A percentile compares a stretch with the other conserved stretches of the same genome.
These are phyloP conservation scores for Paracentrotus lividus DNA, from an alignment of 53 echinoderm and acorn worm genomes.

Conservation along the genomic window DNA sequence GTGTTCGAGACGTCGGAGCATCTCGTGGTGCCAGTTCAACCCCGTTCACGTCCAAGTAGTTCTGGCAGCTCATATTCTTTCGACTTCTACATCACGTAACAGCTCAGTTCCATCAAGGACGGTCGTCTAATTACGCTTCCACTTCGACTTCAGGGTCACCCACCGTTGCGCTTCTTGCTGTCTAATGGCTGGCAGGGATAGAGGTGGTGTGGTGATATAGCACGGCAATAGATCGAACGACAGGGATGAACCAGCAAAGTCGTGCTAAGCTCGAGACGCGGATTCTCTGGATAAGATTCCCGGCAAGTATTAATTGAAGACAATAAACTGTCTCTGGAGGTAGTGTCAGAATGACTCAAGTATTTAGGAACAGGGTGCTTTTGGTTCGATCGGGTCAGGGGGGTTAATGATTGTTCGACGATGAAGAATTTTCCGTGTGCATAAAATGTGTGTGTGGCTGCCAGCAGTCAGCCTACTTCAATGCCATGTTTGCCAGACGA, in stretches of 20 bases:
- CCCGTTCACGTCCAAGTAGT: constrained; percentile 8
- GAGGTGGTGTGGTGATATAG: constrained; percentile 74
- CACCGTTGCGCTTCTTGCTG: constrained; percentile 69
- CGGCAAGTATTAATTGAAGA: constrained; percentile 92
- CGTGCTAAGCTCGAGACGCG: constrained; percentile 63
- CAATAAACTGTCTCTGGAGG: constrained; percentile 78
- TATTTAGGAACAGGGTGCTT: constrained; percentile 81
- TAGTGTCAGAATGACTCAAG: constrained; percentile 82
- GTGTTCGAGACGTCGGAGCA: constrained; percentile 63
- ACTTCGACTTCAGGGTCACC: constrained; percentile 13
- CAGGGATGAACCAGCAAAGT: constrained; percentile 57
- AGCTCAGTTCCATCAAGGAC: constrained; percentile 21
- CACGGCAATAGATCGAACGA: too few species aligned
- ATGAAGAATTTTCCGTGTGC: constrained; percentile 94
- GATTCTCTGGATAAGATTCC: constrained; percentile 90
- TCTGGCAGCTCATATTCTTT: constrained; percentile 35
- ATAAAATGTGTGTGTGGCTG: constrained; percentile 81
- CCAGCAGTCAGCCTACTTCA: constrained; percentile 90
- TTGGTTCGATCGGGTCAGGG: too few species aligned
- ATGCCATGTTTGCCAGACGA: constrained; percentile 89
- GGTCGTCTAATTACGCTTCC: constrained; percentile 46
- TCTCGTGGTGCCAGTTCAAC: constrained; percentile 48
- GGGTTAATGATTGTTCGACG: constrained; percentile 87
- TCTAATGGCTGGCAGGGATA: constrained; percentile 72
- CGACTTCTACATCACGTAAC: constrained; percentile 63